phyloP scores from a whole-genome alignment of 2,113 vertebrate genomes.

The Saccopteryx bilineata region DNA sequence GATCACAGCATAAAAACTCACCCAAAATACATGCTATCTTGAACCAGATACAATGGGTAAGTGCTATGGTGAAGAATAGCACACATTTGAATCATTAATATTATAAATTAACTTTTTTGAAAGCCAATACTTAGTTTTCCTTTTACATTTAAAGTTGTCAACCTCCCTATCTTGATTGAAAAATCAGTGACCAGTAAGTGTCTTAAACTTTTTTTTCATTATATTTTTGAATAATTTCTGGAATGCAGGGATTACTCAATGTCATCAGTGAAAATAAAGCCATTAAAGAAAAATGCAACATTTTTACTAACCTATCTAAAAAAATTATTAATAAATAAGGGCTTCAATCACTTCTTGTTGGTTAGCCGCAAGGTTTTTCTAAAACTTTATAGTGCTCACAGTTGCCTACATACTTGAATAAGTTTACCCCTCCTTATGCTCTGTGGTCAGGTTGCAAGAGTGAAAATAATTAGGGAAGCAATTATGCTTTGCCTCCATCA shows the following conservation, averaged over 20 bases:
- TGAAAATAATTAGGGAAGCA: constrained; percentile 1
- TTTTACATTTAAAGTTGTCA: constrained; percentile 29
- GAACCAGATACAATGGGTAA: not conserved
- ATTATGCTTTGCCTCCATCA: constrained; percentile 61
- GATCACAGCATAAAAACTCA: not conserved
- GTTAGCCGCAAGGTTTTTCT: constrained; percentile 54
- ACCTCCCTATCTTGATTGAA: not conserved
- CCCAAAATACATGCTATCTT: not conserved
- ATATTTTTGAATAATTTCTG: not conserved
- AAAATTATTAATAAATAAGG: constrained; percentile 41
- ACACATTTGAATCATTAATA: not conserved
- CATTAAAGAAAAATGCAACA: constrained; percentile 51
- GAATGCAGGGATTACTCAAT: not conserved
- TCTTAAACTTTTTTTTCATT: not conserved
- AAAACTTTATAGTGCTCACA: not conserved
- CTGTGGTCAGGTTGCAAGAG: not conserved
- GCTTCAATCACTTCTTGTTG: constrained; percentile 61
- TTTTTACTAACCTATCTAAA: constrained; percentile 57
- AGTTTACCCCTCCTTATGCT: constrained; percentile 43
- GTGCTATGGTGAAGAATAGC: not conserved
- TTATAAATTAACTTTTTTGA: not conserved
- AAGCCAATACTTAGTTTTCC: not conserved
- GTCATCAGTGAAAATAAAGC: constrained; percentile 67
- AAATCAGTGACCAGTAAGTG: not conserved
- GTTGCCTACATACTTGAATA: constrained; percentile 26